Conservation (phyloP, 2,888 invertebrate species). For the Rhagonycha fulva region DNA sequence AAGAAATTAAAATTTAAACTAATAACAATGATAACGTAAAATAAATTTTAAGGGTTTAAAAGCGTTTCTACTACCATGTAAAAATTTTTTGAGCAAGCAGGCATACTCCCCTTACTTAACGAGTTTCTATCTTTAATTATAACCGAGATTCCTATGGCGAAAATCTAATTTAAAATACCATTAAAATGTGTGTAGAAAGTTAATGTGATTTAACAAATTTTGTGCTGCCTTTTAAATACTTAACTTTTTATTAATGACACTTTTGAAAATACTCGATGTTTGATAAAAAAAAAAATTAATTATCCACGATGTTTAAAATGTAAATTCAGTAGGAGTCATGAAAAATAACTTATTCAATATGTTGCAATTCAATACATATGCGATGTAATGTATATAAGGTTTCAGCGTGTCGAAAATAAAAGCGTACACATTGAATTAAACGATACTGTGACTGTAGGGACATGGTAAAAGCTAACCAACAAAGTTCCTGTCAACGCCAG, state of each 20-base stretch:
- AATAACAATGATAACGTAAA: not conserved
- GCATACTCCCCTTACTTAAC: not conserved
- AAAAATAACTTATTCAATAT: not conserved
- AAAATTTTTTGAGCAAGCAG: not conserved
- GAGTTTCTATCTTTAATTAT: not conserved
- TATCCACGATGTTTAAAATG: not conserved
- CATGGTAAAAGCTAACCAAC: not conserved
- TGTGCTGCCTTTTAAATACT: not conserved
- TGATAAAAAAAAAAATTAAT: not conserved
- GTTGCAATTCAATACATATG: not conserved
- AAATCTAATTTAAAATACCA: not conserved
- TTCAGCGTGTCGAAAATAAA: not conserved
- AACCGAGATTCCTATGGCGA: not conserved
- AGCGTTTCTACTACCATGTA: not conserved
- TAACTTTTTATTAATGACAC: not conserved
- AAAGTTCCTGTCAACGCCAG: not conserved
- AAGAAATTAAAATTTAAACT: not conserved
- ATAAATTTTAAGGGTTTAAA: not conserved
- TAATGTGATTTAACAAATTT: not conserved
- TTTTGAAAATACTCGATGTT: not conserved
- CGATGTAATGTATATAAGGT: not conserved
- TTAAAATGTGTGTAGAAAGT: not conserved
- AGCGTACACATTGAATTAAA: not conserved
- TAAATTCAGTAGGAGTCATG: not conserved
- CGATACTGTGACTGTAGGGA: not conserved